Evolutionary conservation across 2,113 vertebrate species (phyloP).

Genomic region (Larimichthys crocea): DNA sequence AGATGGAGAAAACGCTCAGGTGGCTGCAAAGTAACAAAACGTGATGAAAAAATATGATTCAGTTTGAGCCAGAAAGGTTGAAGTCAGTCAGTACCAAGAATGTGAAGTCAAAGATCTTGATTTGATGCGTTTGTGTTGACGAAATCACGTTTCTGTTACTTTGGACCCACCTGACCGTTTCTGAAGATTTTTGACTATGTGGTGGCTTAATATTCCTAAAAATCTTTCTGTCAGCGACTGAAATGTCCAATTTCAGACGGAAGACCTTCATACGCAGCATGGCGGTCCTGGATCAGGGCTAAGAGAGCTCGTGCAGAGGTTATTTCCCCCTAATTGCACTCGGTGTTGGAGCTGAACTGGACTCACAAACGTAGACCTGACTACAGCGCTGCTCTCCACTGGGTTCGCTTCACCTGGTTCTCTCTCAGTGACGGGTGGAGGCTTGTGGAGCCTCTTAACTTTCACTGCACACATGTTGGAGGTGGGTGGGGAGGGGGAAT

Average conservation of each 20-base stretch:
- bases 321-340: background rate
- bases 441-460: background rate
- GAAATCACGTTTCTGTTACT: background rate
- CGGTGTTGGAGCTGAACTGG: background rate
- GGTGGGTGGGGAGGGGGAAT: background rate
- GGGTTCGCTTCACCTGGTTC: background rate
- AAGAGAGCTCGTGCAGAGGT: background rate
- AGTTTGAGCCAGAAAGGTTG: background rate
- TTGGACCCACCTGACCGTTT: background rate
- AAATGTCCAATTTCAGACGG: background rate
- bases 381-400: slow-evolving; percentile 9
- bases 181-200: background rate
- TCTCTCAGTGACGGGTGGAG: background rate
- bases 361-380: background rate
- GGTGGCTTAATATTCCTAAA: background rate
- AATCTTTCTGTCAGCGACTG: background rate
- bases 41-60: background rate
- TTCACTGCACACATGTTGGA: slow-evolving; percentile 21
- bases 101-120: background rate
- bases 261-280: background rate
- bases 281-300: background rate
- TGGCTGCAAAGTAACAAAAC: background rate
- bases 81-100: background rate
- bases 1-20: background rate
- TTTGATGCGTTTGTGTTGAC: background rate